These are phyloP conservation scores for Gymnocheta viridis DNA, from an alignment of 2,888 invertebrate genomes.

Conservation along the genomic window DNA sequence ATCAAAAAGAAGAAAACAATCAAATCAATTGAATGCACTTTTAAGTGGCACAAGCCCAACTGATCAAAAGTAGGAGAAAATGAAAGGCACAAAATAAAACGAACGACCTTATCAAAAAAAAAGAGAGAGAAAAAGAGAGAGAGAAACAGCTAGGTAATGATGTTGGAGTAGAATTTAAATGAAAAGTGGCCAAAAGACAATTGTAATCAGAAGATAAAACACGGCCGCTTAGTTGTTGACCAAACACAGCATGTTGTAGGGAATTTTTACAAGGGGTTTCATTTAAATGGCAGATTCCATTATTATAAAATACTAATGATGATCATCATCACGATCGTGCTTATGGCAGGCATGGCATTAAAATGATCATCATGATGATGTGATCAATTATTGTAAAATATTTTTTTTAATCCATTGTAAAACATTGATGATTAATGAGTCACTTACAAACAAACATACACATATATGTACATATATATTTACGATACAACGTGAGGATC, in stretches of 20 bases:
- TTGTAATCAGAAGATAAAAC: slow-evolving; percentile 12
- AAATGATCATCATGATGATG: slow-evolving; percentile 17
- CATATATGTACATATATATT: background rate
- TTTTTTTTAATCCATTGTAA: slow-evolving; percentile 36
- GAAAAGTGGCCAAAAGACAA: slow-evolving; percentile 39
- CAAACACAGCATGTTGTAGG: slow-evolving; percentile 41
- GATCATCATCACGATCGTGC: background rate
- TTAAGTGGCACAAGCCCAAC: slow-evolving; percentile 40
- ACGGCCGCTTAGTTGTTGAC: slow-evolving; percentile 12
- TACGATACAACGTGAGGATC: slow-evolving; percentile 5
- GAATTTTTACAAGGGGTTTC: background rate
- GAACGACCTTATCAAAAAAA: slow-evolving; percentile 17
- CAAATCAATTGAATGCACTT: slow-evolving; percentile 32
- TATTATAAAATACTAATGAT: background rate
- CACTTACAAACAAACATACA: too few relatives aligned
- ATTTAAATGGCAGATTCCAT: background rate
- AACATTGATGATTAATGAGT: slow-evolving; percentile 66
- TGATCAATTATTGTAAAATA: slow-evolving; percentile 48
- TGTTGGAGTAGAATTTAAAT: slow-evolving; percentile 26
- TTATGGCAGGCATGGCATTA: background rate
- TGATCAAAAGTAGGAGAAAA: background rate
- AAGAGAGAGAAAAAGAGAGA: background rate
- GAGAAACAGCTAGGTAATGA: background rate
- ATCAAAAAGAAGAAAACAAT: slow-evolving; percentile 31
- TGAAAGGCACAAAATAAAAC: slow-evolving; percentile 18